These are phyloP conservation scores for Unio pictorum DNA, from an alignment of 2,888 invertebrate genomes.

Conservation along the genomic window DNA sequence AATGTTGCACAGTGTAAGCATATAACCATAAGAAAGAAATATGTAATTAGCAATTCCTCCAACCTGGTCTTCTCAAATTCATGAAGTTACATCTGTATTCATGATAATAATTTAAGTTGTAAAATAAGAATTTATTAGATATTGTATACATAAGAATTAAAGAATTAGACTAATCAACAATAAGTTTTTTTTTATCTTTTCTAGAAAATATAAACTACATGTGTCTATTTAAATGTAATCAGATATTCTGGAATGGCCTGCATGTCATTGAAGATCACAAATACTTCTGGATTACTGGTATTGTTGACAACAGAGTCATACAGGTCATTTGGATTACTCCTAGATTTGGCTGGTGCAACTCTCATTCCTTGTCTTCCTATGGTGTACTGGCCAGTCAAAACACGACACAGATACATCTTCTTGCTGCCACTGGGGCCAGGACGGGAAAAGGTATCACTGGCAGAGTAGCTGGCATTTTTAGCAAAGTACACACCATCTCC, in stretches of 20 bases:
- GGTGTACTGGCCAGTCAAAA: slow-evolving; percentile 54
- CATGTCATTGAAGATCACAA: slow-evolving; percentile 63
- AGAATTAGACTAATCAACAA: too few relatives aligned
- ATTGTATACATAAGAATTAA: too few relatives aligned
- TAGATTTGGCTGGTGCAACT: slow-evolving; percentile 42
- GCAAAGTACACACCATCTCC: slow-evolving; percentile 67
- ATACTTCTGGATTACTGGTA: slow-evolving; percentile 40
- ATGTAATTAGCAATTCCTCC: too few relatives aligned
- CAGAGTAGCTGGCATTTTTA: slow-evolving; percentile 47
- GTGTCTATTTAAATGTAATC: slow-evolving; percentile 42
- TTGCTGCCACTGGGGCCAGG: slow-evolving; percentile 38
- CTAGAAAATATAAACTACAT: too few relatives aligned
- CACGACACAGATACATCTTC: slow-evolving; percentile 51
- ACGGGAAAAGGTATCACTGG: slow-evolving; percentile 35
- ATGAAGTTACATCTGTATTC: too few relatives aligned
- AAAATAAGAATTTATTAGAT: too few relatives aligned
- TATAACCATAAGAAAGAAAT: too few relatives aligned
- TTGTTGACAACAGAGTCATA: slow-evolving; percentile 62
- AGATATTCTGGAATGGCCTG: slow-evolving; percentile 66
- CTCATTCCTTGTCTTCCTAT: slow-evolving; percentile 32
- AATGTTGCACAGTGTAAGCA: too few relatives aligned
- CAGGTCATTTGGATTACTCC: slow-evolving; percentile 14
- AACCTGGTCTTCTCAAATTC: too few relatives aligned
- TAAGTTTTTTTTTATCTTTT: too few relatives aligned
- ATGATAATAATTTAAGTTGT: too few relatives aligned